Percentiles rank a stretch among this genome's conserved stretches.
phyloP scores from a whole-genome alignment of 2,113 vertebrate genomes.

The Semnornis frantzii region DNA sequence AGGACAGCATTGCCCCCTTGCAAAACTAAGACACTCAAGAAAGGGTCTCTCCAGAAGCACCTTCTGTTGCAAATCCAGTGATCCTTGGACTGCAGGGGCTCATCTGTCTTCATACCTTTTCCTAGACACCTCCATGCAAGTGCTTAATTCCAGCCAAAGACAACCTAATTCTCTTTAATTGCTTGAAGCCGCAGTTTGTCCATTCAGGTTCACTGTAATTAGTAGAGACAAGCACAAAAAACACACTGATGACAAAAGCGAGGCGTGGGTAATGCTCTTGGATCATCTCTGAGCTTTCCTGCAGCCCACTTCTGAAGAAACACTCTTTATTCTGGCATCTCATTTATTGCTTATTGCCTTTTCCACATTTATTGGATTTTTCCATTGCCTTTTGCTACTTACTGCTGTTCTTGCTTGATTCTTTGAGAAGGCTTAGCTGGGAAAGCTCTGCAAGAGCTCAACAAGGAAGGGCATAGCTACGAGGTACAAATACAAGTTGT shows the following conservation, averaged over 20 bases:
- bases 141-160: neutral
- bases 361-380: neutral
- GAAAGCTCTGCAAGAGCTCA: neutral
- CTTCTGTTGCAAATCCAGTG: neutral
- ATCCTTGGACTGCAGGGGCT: neutral
- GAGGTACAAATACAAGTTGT: neutral
- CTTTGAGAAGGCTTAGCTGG: neutral
- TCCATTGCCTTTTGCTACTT: neutral
- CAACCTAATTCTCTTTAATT: neutral
- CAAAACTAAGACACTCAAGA: neutral
- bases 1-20: neutral
- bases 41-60: neutral
- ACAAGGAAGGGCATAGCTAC: rapidly evolving
- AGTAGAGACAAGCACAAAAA: neutral
- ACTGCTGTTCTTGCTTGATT: neutral
- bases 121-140: neutral
- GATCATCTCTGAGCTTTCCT: neutral
- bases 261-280: neutral
- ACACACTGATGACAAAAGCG: rapidly evolving
- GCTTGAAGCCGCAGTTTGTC: neutral
- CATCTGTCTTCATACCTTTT: neutral
- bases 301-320: neutral
- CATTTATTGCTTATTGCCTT: neutral
- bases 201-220: neutral
- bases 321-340: neutral